These are phyloP conservation scores for Pseudomyrmex dendroicus DNA, from an alignment of 1,140 invertebrate species.

Conservation along the genomic window DNA sequence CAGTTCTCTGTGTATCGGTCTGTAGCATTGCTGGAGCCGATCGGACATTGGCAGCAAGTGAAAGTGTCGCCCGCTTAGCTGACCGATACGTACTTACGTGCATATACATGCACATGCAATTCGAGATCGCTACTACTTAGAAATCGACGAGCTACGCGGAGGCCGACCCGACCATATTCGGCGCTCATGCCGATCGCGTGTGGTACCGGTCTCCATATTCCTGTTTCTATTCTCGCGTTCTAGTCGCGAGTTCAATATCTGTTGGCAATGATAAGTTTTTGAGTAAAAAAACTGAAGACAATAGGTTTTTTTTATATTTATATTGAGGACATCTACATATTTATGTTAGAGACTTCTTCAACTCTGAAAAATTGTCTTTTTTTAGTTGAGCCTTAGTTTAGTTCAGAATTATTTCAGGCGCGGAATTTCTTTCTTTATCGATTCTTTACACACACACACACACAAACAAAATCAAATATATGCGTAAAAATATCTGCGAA, in stretches of 20 bases:
- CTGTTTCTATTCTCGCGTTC: slow-evolving; percentile 66
- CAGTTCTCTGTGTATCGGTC: slow-evolving; percentile 47
- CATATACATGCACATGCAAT: not conserved
- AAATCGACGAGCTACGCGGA: slow-evolving; percentile 57
- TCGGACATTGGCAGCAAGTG: slow-evolving; percentile 78
- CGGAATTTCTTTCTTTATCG: not conserved
- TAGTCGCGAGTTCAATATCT: not conserved
- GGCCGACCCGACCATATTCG: slow-evolving; percentile 38
- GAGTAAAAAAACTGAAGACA: not conserved
- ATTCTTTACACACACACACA: too few species aligned
- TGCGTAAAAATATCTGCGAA: not conserved
- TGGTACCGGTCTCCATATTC: slow-evolving; percentile 36
- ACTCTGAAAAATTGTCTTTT: too few species aligned
- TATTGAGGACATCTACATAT: too few species aligned
- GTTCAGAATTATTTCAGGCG: not conserved
- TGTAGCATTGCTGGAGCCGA: slow-evolving; percentile 64
- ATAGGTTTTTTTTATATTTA: too few species aligned
- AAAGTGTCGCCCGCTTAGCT: slow-evolving; percentile 73
- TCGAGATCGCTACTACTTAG: slow-evolving; percentile 60
- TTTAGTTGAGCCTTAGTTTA: too few species aligned
- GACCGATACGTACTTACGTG: slow-evolving; percentile 37
- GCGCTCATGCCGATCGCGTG: not conserved
- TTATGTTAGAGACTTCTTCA: too few species aligned
- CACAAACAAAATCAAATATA: too few species aligned
- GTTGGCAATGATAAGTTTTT: not conserved